A percentile compares a stretch with the other conserved stretches of the same genome.
Conservation (phyloP, 2,113 vertebrate genomes). For the Potamarius usumacintae region DNA sequence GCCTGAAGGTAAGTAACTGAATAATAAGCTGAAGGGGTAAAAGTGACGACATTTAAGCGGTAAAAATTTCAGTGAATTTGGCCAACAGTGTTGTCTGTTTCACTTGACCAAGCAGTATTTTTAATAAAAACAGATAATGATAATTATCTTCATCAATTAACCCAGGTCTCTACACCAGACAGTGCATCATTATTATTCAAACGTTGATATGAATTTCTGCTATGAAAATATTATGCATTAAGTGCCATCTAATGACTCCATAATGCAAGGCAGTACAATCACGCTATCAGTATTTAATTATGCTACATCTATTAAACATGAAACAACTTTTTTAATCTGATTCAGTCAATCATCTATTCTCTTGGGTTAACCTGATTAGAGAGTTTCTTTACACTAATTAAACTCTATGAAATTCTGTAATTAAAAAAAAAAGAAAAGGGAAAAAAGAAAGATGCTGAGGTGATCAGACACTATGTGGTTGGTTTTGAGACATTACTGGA, state of each 20-base stretch:
- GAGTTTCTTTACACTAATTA: constrained; percentile 8
- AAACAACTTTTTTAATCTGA: constrained; percentile 13
- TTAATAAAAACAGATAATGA: neutral
- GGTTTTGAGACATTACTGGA: neutral
- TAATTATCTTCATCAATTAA: constrained; percentile 12
- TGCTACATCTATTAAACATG: constrained; percentile 5
- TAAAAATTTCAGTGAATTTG: neutral
- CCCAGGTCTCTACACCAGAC: constrained; percentile 4
- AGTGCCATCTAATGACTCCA: constrained; percentile 16
- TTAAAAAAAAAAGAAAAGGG: neutral
- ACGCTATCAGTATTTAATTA: constrained; percentile 1
- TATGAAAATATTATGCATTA: constrained; percentile 25
- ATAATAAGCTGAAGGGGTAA: neutral
- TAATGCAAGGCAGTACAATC: constrained; percentile 16
- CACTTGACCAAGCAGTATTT: neutral
- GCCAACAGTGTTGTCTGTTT: neutral
- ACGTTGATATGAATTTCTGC: neutral
- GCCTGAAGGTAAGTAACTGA: neutral
- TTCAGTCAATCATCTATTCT: constrained; percentile 27
- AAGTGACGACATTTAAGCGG: neutral
- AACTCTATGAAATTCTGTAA: neutral
- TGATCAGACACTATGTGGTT: neutral
- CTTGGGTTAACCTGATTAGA: neutral
- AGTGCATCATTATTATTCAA: neutral
- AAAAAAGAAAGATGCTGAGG: neutral